Evolutionary conservation across 1,140 invertebrate genomes (phyloP).

Genomic region (Drosophila neocordata): DNA sequence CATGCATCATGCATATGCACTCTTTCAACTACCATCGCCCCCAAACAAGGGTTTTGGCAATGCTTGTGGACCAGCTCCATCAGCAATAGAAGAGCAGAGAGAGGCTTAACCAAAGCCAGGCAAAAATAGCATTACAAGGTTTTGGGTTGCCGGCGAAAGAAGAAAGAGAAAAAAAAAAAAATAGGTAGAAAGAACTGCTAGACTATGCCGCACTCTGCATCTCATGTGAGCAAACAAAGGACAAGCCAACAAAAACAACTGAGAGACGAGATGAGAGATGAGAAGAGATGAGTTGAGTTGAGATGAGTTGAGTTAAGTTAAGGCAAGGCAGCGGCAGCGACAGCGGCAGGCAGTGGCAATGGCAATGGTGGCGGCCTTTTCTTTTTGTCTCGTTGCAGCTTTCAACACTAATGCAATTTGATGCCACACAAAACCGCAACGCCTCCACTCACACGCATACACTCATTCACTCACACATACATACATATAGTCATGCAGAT

Average conservation of each 20-base stretch:
- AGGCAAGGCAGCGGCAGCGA: background rate
- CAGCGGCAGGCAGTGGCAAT: background rate
- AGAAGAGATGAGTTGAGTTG: background rate
- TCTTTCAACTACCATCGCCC: background rate
- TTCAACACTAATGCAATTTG: conserved; percentile 77
- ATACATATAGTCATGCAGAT: background rate
- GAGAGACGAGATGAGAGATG: too few relatives aligned
- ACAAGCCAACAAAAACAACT: conserved; percentile 13
- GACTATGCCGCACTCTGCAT: conserved; percentile 28
- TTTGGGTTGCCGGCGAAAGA: conserved; percentile 10
- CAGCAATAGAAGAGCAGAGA: conserved; percentile 5
- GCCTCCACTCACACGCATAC: conserved; percentile 7
- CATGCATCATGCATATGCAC: conserved; percentile 32
- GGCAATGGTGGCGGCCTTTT: background rate
- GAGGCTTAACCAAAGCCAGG: conserved; percentile 61
- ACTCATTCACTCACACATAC: too few relatives aligned
- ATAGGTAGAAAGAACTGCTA: conserved; percentile 44
- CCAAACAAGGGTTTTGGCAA: too few relatives aligned
- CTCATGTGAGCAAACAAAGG: conserved; percentile 70
- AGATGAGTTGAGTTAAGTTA: background rate
- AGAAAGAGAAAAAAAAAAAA: conserved; percentile 38
- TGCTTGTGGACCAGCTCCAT: conserved; percentile 8
- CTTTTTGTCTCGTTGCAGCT: conserved; percentile 52
- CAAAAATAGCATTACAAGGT: conserved; percentile 47
- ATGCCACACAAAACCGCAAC: conserved; percentile 67